Base-by-base conservation (phyloP, 2,113 vertebrate species). In the Mus spicilegus region DNA sequence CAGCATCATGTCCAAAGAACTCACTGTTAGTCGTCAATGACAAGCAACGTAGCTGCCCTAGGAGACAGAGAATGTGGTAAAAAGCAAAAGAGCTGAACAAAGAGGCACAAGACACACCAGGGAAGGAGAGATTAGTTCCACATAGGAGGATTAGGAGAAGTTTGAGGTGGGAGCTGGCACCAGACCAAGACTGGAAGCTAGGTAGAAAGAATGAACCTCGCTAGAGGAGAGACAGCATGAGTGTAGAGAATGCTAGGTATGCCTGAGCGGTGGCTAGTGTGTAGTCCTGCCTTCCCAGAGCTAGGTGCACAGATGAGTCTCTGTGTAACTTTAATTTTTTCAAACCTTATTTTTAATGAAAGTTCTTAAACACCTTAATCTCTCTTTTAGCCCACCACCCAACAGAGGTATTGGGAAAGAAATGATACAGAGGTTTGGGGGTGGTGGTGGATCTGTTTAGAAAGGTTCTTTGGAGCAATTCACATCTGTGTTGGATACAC, bases 101-200 rank as follows among this genome's bases (percentile, higher is more conserved):
- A 97, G 95, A 94, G 77, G 92, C 0, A 3, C n/a, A 65, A 82
- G 42, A 73, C 10, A 1, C 63, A 58, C 24, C 69, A 93, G 96
- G 91, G 96, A 94, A 98, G 94, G 82, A 73, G 94, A 95, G 97
- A 96, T 97, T 97, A 96, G 97, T 97, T 98, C 97, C 96, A 95
- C 92, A 96, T 97, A 97, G 95, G 49, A 94, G 97, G 97, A 96
- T 97, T 97, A 97, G 73, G 49, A 39, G 89, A 81, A 86, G 92
- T 86, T 95, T 94, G 91, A 91, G 76, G 88, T 87, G 93, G 86
- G 91, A 78, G 95, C 88, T 94, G 96, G 97, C 96, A 67, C 90
- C 67, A 95, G 95, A 97, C 89, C 93, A 93, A 97, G 96, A 39
- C 67, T 84, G 39, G 93, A 91, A 91, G 93, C 94, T 92, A 97